Evolutionary conservation across 2,888 invertebrate species (phyloP).

Genomic region (Drosophila multiciliata): DNA sequence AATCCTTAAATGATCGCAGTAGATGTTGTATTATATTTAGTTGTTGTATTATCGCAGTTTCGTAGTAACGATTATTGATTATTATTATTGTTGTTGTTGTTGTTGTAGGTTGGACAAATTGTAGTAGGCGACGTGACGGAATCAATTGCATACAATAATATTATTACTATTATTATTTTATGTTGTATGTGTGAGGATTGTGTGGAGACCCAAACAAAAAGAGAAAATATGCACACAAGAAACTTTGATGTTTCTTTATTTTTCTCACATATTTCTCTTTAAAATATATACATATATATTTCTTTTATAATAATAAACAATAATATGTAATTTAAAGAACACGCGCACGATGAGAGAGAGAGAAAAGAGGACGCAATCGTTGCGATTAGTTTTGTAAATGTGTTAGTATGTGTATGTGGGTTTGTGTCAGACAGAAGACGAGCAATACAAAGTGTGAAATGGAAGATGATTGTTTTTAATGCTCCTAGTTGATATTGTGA

Average conservation of each 20-base stretch:
- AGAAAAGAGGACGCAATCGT: slow-evolving; percentile 66
- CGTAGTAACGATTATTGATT: slow-evolving; percentile 39
- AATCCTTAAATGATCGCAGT: slow-evolving; percentile 42
- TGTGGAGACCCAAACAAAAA: slow-evolving; percentile 35
- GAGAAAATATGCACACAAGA: slow-evolving; percentile 26
- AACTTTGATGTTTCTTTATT: slow-evolving; percentile 19
- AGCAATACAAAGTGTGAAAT: slow-evolving; percentile 8
- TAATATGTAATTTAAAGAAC: slow-evolving; percentile 41
- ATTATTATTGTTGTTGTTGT: slow-evolving; percentile 16
- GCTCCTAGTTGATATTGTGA: slow-evolving; percentile 17
- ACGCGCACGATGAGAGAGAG: slow-evolving; percentile 41
- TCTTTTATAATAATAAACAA: slow-evolving; percentile 23
- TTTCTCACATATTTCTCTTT: slow-evolving; percentile 8
- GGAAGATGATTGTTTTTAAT: slow-evolving; percentile 19
- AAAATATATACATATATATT: background rate
- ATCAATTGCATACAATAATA: slow-evolving; percentile 72
- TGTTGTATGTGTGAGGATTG: slow-evolving; percentile 28
- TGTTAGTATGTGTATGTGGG: slow-evolving; percentile 9
- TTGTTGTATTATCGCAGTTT: slow-evolving; percentile 44
- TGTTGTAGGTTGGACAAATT: slow-evolving; percentile 74
- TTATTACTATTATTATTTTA: slow-evolving; percentile 16
- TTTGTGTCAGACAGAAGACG: slow-evolving; percentile 7
- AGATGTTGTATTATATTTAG: slow-evolving; percentile 12
- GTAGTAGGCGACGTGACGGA: slow-evolving; percentile 82
- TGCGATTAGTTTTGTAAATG: slow-evolving; percentile 59